These are phyloP conservation scores for Bursaphelenchus mucronatus DNA, from an alignment of 1,140 invertebrate genomes.

Conservation along the genomic window DNA sequence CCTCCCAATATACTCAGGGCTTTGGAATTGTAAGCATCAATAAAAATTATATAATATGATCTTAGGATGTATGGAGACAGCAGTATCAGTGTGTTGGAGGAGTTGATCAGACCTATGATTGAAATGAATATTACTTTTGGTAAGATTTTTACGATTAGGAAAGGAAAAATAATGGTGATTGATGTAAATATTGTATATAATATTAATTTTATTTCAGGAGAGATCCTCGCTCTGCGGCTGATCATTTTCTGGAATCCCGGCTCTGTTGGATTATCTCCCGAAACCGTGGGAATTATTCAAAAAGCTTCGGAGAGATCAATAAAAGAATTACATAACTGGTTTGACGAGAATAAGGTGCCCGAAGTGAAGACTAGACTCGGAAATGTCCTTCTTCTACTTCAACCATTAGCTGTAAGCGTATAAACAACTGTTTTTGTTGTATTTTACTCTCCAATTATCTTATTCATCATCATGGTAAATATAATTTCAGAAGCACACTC, in stretches of 20 bases:
- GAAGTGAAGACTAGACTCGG: slow-evolving; percentile 43
- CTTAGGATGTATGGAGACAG: slow-evolving; percentile 36
- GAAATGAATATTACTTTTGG: slow-evolving; percentile 30
- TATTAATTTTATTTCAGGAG: slow-evolving; percentile 35
- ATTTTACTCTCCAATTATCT: slow-evolving; percentile 2
- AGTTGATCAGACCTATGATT: slow-evolving; percentile 34
- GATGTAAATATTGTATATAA: slow-evolving; percentile 6
- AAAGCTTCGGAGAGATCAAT: slow-evolving; percentile 36
- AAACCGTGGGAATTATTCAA: slow-evolving; percentile 24
- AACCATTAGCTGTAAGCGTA: slow-evolving; percentile 32
- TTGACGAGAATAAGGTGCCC: slow-evolving; percentile 36
- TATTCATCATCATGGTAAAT: slow-evolving; percentile 9
- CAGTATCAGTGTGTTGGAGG: slow-evolving; percentile 30
- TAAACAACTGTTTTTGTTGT: background rate
- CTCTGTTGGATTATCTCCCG: slow-evolving; percentile 29
- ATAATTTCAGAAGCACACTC: slow-evolving; percentile 32
- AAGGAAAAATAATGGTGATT: background rate
- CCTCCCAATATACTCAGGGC: slow-evolving; percentile 25
- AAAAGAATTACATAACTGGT: slow-evolving; percentile 49
- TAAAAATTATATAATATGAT: background rate
- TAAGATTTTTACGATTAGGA: slow-evolving; percentile 20
- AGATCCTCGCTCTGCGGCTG: slow-evolving; percentile 51
- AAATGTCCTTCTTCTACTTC: slow-evolving; percentile 42
- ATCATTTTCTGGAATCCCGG: slow-evolving; percentile 55
- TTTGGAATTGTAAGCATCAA: slow-evolving; percentile 34